These are phyloP conservation scores for Brachionus rotundiformis DNA, from an alignment of 1,140 invertebrate species.

Conservation along the genomic window DNA sequence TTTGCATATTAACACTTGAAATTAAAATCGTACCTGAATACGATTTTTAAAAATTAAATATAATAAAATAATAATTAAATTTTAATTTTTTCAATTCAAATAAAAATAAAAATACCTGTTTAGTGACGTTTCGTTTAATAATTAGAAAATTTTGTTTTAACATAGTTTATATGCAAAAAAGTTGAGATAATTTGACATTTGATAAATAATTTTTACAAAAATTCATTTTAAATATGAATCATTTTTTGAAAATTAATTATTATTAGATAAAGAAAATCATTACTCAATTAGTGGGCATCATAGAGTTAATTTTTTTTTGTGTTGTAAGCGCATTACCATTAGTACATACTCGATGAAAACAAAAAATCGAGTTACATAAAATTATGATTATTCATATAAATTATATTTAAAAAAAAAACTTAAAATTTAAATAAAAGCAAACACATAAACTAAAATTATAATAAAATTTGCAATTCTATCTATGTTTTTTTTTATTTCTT, in stretches of 20 bases:
- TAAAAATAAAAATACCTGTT: too few relatives aligned
- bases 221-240: too few relatives aligned
- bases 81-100: too few relatives aligned
- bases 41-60: too few relatives aligned
- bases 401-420: background rate
- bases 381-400: background rate
- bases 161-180: background rate
- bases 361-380: background rate
- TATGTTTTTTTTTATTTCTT: constrained; percentile 8
- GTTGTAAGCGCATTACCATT: background rate
- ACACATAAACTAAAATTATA: constrained; percentile 17
- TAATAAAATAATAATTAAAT: too few relatives aligned
- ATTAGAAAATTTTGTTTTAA: background rate
- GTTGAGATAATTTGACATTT: background rate
- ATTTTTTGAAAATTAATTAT: background rate
- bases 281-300: background rate
- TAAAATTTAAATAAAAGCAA: background rate
- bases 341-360: background rate
- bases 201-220: background rate
- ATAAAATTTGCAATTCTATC: constrained; percentile 17
- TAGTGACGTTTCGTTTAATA: too few relatives aligned
- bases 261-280: background rate
- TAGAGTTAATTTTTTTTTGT: background rate
- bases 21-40: too few relatives aligned
- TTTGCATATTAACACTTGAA: too few relatives aligned